These are phyloP conservation scores for Cotesia chilonis DNA, from an alignment of 1,140 invertebrate genomes.

Conservation along the genomic window DNA sequence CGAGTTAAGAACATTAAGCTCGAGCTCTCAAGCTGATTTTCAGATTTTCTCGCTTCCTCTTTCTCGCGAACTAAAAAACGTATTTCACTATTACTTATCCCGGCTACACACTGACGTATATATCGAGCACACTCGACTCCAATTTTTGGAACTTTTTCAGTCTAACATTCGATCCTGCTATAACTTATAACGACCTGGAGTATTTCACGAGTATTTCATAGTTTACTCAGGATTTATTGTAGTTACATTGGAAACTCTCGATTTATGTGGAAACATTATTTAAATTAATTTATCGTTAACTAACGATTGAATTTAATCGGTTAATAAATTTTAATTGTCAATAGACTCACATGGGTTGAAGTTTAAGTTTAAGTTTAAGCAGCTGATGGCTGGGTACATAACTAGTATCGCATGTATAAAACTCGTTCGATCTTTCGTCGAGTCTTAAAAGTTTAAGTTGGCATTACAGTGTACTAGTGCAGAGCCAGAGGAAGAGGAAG, in stretches of 20 bases:
- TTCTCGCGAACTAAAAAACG: neutral
- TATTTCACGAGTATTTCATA: no score
- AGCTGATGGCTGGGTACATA: no score
- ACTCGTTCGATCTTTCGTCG: neutral
- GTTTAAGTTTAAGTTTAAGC: no score
- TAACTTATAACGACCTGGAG: neutral
- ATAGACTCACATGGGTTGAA: no score
- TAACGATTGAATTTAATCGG: no score
- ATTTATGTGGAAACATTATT: no score
- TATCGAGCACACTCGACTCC: neutral
- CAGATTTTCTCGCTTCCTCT: neutral
- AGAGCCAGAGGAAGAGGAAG: no score
- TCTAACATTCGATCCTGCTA: neutral
- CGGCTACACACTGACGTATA: neutral
- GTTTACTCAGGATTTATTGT: no score
- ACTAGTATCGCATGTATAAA: neutral
- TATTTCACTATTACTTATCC: neutral
- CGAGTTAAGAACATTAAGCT: neutral
- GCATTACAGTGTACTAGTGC: neutral
- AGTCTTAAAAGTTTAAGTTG: neutral
- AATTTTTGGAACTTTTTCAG: constrained; percentile 8
- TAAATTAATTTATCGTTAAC: no score
- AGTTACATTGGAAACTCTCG: no score
- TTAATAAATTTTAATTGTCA: no score
- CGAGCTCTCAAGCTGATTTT: neutral